Evolutionary conservation across 2,888 invertebrate species (phyloP).

Genomic region (Diadegma fenestrale): DNA sequence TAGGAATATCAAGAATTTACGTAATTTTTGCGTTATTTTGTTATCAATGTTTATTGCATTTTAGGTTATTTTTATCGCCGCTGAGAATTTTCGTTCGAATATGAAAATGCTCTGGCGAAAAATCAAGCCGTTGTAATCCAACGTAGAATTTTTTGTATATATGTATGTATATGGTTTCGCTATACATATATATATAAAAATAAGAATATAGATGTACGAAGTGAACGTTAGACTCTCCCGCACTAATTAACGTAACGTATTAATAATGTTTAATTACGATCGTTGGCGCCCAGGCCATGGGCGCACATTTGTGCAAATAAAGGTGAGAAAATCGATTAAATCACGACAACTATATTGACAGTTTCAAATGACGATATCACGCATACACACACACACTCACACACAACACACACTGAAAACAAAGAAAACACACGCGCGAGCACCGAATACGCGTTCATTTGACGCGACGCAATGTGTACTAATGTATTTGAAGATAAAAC

Average conservation of each 20-base stretch:
- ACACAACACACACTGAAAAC: constrained; percentile 24
- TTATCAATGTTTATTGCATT: constrained; percentile 52
- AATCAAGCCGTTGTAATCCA: constrained; percentile 62
- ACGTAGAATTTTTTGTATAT: constrained; percentile 35
- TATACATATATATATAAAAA: constrained; percentile 53
- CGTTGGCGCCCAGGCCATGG: constrained; percentile 55
- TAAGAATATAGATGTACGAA: constrained; percentile 60
- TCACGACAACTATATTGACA: constrained; percentile 25
- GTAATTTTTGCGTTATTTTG: constrained; percentile 56
- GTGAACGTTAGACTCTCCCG: constrained; percentile 57
- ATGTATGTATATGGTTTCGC: constrained; percentile 43
- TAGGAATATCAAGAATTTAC: constrained; percentile 41
- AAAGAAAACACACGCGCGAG: constrained; percentile 40
- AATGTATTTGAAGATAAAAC: constrained; percentile 46
- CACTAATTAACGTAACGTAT: constrained; percentile 59
- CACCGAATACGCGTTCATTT: constrained; percentile 38
- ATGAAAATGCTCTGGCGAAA: constrained; percentile 51
- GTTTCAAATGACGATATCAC: constrained; percentile 25
- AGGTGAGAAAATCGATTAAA: constrained; percentile 58
- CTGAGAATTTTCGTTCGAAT: constrained; percentile 6
- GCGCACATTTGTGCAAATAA: constrained; percentile 67
- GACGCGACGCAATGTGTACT: constrained; percentile 47
- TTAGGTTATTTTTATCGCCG: constrained; percentile 50
- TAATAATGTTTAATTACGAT: constrained; percentile 65
- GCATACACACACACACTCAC: constrained; percentile 26